phyloP scores from a whole-genome alignment of 2,888 invertebrate species.

The Pyrrhia umbra region DNA sequence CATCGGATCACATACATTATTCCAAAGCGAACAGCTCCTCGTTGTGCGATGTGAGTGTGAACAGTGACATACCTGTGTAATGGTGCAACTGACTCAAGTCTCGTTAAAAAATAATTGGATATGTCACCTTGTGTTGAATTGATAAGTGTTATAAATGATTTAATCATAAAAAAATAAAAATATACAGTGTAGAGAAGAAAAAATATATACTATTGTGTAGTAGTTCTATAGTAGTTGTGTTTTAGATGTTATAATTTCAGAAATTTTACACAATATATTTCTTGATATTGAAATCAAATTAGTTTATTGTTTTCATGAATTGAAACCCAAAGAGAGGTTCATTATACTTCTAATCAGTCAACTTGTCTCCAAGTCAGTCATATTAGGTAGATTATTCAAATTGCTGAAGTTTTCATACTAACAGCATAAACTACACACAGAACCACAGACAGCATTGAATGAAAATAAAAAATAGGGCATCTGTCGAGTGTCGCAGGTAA shows the following conservation, averaged over 20 bases:
- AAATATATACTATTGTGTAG: too few species aligned
- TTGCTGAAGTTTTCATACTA: neutral
- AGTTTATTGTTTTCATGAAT: too few species aligned
- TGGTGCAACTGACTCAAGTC: neutral
- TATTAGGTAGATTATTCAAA: too few species aligned
- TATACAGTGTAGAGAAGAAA: neutral
- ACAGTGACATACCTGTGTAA: neutral
- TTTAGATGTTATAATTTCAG: too few species aligned
- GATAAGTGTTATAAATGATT: slow-evolving; percentile 6
- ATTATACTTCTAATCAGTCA: too few species aligned
- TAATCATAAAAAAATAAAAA: neutral
- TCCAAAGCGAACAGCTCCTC: slow-evolving; percentile 1
- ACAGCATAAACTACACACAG: neutral
- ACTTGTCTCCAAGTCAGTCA: too few species aligned
- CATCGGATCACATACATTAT: slow-evolving; percentile 27
- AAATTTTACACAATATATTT: too few species aligned
- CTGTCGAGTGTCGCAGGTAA: neutral
- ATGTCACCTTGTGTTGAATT: slow-evolving; percentile 14
- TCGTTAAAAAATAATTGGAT: slow-evolving; percentile 20
- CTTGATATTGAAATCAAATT: too few species aligned
- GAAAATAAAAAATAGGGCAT: slow-evolving; percentile 7
- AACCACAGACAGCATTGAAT: neutral
- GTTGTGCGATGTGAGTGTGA: slow-evolving; percentile 14
- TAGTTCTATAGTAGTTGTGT: too few species aligned
- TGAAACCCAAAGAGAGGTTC: too few species aligned